These are phyloP conservation scores for Chrysogorgia sp. DNA, from an alignment of 92 coral and sea anemone genomes.

Conservation along the genomic window DNA sequence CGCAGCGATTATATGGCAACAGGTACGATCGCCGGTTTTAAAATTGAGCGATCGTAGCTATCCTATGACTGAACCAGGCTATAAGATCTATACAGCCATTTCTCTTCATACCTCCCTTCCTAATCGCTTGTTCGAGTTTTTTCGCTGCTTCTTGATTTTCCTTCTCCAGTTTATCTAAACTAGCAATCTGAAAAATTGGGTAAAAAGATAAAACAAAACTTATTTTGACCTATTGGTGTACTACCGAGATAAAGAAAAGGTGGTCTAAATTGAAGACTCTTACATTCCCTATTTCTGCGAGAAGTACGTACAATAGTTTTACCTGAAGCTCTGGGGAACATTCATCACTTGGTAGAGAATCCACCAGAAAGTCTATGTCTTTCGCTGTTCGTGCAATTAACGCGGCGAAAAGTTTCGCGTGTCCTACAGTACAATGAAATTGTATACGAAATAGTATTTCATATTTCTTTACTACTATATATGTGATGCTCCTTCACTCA, in stretches of 20 bases:
- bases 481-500: too few relatives aligned
- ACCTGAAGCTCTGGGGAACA: constrained; percentile 96
- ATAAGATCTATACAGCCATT: background rate
- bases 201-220: too few relatives aligned
- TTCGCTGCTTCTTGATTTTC: constrained; percentile 95
- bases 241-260: constrained; percentile 1
- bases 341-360: constrained; percentile 92
- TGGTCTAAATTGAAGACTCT: too few relatives aligned
- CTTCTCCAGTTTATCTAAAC: constrained; percentile 84
- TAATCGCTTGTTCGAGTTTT: constrained; percentile 79
- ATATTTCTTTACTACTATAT: too few relatives aligned
- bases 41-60: too few relatives aligned
- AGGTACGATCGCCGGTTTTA: too few relatives aligned
- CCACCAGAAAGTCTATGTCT: constrained; percentile 88
- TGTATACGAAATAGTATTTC: too few relatives aligned
- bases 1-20: too few relatives aligned
- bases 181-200: constrained; percentile 73
- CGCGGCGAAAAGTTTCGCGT: constrained; percentile 92
- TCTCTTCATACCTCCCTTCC: constrained; percentile 76
- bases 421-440: constrained; percentile 74
- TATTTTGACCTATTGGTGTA: too few relatives aligned
- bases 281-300: background rate
- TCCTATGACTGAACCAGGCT: too few relatives aligned
- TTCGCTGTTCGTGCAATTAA: constrained; percentile 91
- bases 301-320: background rate